phyloP scores from a whole-genome alignment of 2,113 vertebrate species.

The Anoura caudifer region DNA sequence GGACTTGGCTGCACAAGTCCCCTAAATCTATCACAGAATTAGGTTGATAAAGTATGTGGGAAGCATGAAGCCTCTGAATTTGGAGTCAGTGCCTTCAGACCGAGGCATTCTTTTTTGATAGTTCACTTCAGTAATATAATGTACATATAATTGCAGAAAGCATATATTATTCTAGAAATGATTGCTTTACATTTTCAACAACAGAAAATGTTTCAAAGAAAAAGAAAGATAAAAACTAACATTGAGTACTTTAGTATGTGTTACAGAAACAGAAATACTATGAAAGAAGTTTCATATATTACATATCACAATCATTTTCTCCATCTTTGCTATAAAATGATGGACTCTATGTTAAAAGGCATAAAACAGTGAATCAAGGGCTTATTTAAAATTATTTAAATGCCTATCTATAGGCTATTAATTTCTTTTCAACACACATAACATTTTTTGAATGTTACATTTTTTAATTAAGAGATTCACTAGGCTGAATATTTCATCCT shows the following conservation, averaged over 20 bases:
- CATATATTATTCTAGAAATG: neutral
- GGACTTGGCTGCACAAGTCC: neutral
- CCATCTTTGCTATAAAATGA: constrained; percentile 10
- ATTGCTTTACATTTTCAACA: neutral
- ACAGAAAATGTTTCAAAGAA: neutral
- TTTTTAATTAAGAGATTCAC: constrained; percentile 22
- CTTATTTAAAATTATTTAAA: constrained; percentile 43
- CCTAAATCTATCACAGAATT: neutral
- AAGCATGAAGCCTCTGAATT: neutral
- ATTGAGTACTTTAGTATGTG: neutral
- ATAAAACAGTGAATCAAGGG: neutral
- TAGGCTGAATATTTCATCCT: neutral
- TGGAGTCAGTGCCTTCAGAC: neutral
- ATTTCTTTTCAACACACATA: constrained; percentile 37
- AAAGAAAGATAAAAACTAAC: constrained; percentile 15
- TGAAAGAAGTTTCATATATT: neutral
- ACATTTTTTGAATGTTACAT: constrained; percentile 14
- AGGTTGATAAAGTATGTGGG: neutral
- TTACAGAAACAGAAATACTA: neutral
- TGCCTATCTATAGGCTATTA: neutral
- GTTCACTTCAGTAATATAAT: neutral
- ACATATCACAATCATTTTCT: neutral
- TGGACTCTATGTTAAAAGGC: neutral
- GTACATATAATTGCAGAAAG: neutral
- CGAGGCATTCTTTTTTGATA: neutral